Conservation (phyloP, 2,797 vertebrate species). For the Okamejei kenojei region DNA sequence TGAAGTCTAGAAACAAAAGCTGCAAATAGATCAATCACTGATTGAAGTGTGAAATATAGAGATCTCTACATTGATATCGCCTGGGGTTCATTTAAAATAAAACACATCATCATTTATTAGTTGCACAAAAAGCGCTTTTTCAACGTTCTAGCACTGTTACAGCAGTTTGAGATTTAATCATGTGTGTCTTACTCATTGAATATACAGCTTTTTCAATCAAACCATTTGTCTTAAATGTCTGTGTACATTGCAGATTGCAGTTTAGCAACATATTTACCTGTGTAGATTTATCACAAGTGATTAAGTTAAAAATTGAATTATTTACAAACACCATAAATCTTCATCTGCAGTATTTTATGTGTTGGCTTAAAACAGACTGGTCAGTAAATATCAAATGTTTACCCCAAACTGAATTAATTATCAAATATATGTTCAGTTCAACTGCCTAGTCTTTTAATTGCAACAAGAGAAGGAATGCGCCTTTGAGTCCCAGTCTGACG, state of each 20-base stretch:
- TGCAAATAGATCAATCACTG: not conserved
- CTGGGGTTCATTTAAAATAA: not conserved
- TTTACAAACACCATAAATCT: conserved; percentile 10
- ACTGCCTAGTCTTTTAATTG: not conserved
- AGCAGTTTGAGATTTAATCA: conserved; percentile 22
- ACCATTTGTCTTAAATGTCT: conserved; percentile 28
- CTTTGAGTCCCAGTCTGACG: not conserved
- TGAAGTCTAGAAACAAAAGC: not conserved
- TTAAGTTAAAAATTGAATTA: conserved; percentile 4
- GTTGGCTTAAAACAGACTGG: not conserved
- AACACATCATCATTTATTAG: conserved; percentile 4
- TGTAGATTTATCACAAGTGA: not conserved
- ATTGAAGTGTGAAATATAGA: not conserved
- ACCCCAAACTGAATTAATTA: not conserved
- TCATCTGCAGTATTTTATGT: not conserved
- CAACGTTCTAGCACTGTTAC: not conserved
- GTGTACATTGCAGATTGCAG: not conserved
- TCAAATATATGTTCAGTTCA: too few relatives aligned
- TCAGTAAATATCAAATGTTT: not conserved
- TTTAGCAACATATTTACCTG: not conserved
- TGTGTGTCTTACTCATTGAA: not conserved
- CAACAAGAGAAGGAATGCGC: not conserved
- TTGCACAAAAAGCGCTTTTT: conserved; percentile 13
- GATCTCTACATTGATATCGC: not conserved
- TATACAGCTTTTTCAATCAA: conserved; percentile 6